Base-by-base conservation (phyloP, 2,113 vertebrate species). In the Lipophrys pholis region DNA sequence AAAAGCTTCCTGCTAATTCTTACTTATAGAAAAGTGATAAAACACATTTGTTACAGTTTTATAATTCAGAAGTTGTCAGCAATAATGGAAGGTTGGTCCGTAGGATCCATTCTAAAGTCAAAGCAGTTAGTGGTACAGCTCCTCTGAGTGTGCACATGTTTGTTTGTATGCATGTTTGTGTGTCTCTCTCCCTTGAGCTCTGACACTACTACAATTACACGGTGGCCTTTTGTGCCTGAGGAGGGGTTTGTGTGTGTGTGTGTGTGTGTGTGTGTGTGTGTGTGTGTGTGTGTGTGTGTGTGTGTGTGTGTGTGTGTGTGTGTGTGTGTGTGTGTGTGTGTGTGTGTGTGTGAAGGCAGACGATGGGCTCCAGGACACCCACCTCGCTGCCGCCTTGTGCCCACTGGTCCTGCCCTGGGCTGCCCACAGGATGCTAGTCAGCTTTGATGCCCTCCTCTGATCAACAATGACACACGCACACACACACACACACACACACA, bases 381-480 rank as follows among this genome's bases (percentile, higher is more conserved):
- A 92, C 88, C 45, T 89, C 71, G 88, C 58, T 68, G 78, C 78
- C 55, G 88, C 76, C 76, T 71, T 77, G 58, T 61, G 69, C 77
- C 81, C 79, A 11, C 45, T 82, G 81, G 82, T 81, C 84, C 88
- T 89, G 87, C 91, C 88, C 83, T 86, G 85, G 85, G 87, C 68
- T 84, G 84, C 89, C 89, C 89, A 92, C 89, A 91, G 91, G 89
- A 90, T 91, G 87, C 70, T 21, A 5, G 43, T 36, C 35, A 49
- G 66, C 91, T 92, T 92, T 92, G 87, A 92, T 87, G 79, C 78
- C 65, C 17, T 62, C 36, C 15, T 78, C 75, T 71, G 67, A 78
- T 87, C 74, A 66, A 62, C 45, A 48, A 12, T 49, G 11, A 54
- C 42, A 78, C 21, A 30, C 21, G 4, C 21, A 30, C 21, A 30